Percentiles rank a stretch among this genome's conserved stretches.
Evolutionary conservation across 2,113 vertebrate genomes (phyloP).

Genomic region (Orthonyx spaldingii): DNA sequence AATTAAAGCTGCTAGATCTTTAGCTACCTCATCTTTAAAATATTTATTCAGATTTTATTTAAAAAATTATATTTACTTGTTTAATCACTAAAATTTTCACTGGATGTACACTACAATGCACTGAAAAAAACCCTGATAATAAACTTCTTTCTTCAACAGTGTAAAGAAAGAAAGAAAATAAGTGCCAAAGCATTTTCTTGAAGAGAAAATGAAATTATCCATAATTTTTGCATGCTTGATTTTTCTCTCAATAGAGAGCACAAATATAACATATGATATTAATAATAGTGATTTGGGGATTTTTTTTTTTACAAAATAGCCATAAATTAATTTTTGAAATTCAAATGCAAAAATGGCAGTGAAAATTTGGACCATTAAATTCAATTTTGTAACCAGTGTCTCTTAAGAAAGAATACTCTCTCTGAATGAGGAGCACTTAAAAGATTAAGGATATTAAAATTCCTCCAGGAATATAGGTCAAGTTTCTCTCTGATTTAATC

Average conservation of each 20-base stretch:
- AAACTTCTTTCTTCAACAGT: background rate
- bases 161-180: background rate
- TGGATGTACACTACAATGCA: background rate
- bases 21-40: background rate
- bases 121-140: background rate
- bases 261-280: background rate
- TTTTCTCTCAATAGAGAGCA: background rate
- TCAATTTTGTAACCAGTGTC: background rate
- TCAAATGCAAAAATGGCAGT: background rate
- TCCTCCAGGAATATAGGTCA: background rate
- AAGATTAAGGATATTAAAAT: background rate
- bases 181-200: background rate
- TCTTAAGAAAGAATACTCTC: background rate
- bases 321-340: background rate
- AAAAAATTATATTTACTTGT: background rate
- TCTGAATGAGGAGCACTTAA: background rate
- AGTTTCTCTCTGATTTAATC: background rate
- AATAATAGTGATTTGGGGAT: background rate
- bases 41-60: background rate
- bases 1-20: background rate
- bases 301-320: background rate
- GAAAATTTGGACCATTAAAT: background rate
- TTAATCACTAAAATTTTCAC: background rate
- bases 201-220: background rate
- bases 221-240: background rate